Base-by-base conservation (phyloP, 2,888 invertebrate genomes). In the Callinectes sapidus region DNA sequence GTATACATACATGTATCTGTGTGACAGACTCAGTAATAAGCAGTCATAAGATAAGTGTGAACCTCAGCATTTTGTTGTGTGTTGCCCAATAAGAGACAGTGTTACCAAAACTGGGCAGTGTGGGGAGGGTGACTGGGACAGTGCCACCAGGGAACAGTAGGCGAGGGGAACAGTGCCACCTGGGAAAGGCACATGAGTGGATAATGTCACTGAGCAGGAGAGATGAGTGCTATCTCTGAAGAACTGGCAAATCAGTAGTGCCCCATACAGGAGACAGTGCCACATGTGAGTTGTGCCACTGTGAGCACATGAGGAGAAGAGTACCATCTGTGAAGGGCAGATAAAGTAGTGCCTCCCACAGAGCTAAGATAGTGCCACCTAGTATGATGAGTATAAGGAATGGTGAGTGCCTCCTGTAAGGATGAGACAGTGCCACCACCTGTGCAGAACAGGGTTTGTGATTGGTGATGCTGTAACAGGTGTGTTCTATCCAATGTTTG, bases 21-120 rank as follows among this genome's bases (percentile, higher is more conserved):
- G 35, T 81, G 81, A 81, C 35, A 81, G 28, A 77, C 71, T 77
- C 71, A 28, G 35, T 81, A 81, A 35, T 81, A 81, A 35, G 81
- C 81, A 81, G 81, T 81, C 81, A 81, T 81, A 81, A 81, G 35
- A 81, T 35, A 81, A 81, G 81, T 35, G 28, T 28, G 5, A 35
- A 35, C 81, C 14, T 81, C 35, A 35, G 35, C 81, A 81, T 35
- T 35, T 35, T 81, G 35, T 28, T 81, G 81, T 81, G 32, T 32
- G 16, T 48, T 81, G 81, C 35, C 35, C 14, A 35, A 35, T 35
- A 32, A 81, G 35, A 35, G 81, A 71, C 28, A 35, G 16, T 81
- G 81, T 35, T 32, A 81, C 32, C 16, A 32, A 2, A 16, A 0
- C 2, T 35, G 35, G 35, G 35, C 35, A 81, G 35, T 32, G 13